Evolutionary conservation across 2,888 invertebrate species (phyloP).

Genomic region (Elysia crispata): DNA sequence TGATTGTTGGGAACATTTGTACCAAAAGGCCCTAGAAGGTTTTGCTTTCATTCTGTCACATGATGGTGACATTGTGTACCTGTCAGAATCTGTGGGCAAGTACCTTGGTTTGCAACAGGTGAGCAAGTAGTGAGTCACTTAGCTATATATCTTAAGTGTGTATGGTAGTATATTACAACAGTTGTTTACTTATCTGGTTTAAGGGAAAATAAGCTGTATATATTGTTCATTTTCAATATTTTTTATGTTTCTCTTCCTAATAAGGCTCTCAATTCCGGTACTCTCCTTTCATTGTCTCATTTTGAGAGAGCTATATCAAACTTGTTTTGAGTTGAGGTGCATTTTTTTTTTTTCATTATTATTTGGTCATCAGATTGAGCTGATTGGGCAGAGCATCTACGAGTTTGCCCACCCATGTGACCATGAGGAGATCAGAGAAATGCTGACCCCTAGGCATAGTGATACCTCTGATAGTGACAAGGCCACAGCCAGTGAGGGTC

Average conservation of each 20-base stretch:
- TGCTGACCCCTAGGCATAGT: constrained; percentile 75
- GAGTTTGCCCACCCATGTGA: constrained; percentile 97
- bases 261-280: no score
- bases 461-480: constrained; percentile 61
- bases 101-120: constrained; percentile 96
- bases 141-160: no score
- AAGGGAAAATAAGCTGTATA: no score
- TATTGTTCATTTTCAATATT: no score
- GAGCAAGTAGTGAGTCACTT: neutral
- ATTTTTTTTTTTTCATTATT: no score
- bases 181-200: no score
- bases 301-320: no score
- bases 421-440: constrained; percentile 89
- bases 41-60: constrained; percentile 91
- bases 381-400: constrained; percentile 95
- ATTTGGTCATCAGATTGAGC: constrained; percentile 86
- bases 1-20: no score
- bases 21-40: constrained; percentile 89
- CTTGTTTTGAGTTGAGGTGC: no score
- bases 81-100: constrained; percentile 93
- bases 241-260: no score
- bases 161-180: no score
- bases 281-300: no score
- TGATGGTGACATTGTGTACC: constrained; percentile 94
- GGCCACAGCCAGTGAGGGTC: constrained; percentile 53